Evolutionary conservation across 1,140 invertebrate species (phyloP).

Genomic region (Paraescarpia echinospica): DNA sequence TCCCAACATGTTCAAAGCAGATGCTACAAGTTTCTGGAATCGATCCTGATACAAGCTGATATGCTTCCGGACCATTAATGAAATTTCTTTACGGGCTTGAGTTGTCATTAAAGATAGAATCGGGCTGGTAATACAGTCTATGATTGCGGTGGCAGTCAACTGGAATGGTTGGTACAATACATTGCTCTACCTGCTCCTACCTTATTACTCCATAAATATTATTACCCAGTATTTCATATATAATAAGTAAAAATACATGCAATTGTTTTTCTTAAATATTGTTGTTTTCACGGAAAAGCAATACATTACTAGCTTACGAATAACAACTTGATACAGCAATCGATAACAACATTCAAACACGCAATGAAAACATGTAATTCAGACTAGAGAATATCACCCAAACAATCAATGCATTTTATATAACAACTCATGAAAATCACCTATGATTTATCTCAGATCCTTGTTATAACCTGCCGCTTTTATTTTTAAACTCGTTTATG

Average conservation of each 20-base stretch:
- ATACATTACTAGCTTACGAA: not conserved
- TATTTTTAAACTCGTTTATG: not conserved
- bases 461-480: not conserved
- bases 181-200: not conserved
- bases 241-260: not conserved
- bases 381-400: not conserved
- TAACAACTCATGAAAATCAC: not conserved
- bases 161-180: not conserved
- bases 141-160: not conserved
- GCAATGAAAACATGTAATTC: too few species aligned
- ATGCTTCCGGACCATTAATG: not conserved
- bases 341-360: not conserved
- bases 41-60: not conserved
- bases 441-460: not conserved
- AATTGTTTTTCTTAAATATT: too few species aligned
- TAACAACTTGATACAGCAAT: not conserved
- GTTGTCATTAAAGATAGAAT: not conserved
- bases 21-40: not conserved
- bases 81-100: not conserved
- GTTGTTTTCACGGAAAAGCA: too few species aligned
- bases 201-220: not conserved
- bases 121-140: not conserved
- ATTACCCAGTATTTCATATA: not conserved
- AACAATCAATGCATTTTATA: not conserved
- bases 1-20: not conserved